These are phyloP conservation scores for Conus betulinus DNA, from an alignment of 1,140 invertebrate genomes.

Conservation along the genomic window DNA sequence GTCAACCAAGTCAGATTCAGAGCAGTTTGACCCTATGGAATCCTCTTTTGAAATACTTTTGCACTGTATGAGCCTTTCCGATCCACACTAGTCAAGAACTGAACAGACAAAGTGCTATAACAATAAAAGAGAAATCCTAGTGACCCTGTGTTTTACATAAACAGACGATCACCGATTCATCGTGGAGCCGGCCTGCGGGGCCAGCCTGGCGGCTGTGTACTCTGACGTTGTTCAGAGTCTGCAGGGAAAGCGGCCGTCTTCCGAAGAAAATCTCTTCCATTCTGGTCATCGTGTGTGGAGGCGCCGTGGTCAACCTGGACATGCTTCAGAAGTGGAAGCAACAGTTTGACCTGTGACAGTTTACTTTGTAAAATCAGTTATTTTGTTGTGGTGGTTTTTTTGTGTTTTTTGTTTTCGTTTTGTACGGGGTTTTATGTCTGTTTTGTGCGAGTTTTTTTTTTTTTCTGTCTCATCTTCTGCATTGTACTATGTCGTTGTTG, in stretches of 20 bases:
- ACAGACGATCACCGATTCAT: conserved; percentile 76
- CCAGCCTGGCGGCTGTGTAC: conserved; percentile 76
- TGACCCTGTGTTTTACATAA: neutral
- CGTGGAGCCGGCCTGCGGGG: conserved; percentile 79
- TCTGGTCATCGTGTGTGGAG: conserved; percentile 79
- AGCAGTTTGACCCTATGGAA: too few species aligned
- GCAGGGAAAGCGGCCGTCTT: conserved; percentile 64
- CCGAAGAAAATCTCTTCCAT: conserved; percentile 63
- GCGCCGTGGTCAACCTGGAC: conserved; percentile 73
- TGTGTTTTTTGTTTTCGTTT: too few species aligned
- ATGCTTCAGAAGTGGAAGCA: conserved; percentile 72
- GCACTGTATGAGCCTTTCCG: too few species aligned
- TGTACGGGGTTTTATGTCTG: too few species aligned
- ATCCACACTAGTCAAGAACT: too few species aligned
- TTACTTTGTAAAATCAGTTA: neutral
- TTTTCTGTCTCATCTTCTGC: too few species aligned
- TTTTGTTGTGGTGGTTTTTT: neutral
- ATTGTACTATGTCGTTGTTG: too few species aligned
- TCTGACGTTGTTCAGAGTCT: conserved; percentile 66
- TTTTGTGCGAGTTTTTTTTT: too few species aligned
- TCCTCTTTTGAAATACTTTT: too few species aligned
- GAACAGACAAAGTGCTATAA: too few species aligned
- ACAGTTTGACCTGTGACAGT: conserved; percentile 56
- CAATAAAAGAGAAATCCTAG: too few species aligned
- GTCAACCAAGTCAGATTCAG: too few species aligned